Evolutionary conservation across 2,113 vertebrate genomes (phyloP).

Genomic region (Bufo bufo): DNA sequence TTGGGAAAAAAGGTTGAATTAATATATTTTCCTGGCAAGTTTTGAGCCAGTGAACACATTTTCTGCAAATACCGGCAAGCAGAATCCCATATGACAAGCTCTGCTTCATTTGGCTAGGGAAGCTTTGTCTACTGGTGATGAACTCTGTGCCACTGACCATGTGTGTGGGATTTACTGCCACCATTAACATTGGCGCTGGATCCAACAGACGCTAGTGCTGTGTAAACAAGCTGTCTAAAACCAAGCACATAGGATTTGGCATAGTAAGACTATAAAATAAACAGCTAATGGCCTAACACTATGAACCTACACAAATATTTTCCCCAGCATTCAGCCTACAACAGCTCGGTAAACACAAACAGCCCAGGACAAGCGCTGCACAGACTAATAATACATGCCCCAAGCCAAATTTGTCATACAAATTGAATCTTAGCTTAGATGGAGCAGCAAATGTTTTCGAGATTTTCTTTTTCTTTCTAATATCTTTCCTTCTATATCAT

Average conservation of each 20-base stretch:
- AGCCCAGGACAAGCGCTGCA: background rate
- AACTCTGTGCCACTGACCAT: conserved; percentile 9
- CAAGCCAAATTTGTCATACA: conserved; percentile 21
- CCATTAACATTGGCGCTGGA: background rate
- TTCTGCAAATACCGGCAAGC: background rate
- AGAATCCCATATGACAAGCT: background rate
- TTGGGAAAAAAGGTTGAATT: background rate
- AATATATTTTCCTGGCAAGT: conserved; percentile 3
- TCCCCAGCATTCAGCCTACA: background rate
- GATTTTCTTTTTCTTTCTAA: background rate
- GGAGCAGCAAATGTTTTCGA: background rate
- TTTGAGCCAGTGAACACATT: background rate
- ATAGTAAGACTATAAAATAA: background rate
- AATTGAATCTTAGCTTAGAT: conserved; percentile 8
- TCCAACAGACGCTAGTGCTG: background rate
- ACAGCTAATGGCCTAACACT: conserved; percentile 33
- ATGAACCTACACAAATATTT: conserved; percentile 23
- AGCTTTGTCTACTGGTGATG: background rate
- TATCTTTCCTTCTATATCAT: background rate
- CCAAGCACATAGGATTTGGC: conserved; percentile 3
- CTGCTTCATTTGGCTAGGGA: background rate
- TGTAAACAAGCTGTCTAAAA: background rate
- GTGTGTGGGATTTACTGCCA: background rate
- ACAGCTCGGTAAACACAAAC: conserved; percentile 25
- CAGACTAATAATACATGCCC: conserved; percentile 1